Evolutionary conservation across 1,140 invertebrate genomes (phyloP), one percentile per base, ranked within the genome.

Genomic region (Nixonia krombeini): DNA sequence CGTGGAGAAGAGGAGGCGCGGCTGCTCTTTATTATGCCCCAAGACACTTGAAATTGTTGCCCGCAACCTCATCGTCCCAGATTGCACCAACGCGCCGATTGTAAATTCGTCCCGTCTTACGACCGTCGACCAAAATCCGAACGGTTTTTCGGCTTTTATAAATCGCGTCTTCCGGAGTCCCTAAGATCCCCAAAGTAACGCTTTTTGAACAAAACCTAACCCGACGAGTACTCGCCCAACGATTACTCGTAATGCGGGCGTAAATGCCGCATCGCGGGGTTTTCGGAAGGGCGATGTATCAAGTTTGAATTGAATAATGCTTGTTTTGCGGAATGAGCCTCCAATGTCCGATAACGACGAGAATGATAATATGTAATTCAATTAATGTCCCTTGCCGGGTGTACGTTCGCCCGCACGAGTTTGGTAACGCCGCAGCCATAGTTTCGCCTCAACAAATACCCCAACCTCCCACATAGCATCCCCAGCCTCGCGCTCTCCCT

Each of bases 281-380:
- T 47, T 45, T 50, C 51, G n/a, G 35, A 16, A 21, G 31, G 13
- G 31, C 40, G 45, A 70, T 66, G 57, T 65, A 59, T 74, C 70
- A 64, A 73, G 70, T 74, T 74, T 63, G 72, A 75, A 75, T 75
- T 74, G 72, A 72, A 75, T 75, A 72, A 75, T 74, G 65, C 57
- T 58, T 50, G 57, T 66, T 65, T 45, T 15, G 52, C 47, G 47
- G 68, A 75, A 75, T 49, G 68, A 56, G 68, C 59, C 64, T 69
- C 56, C 61, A 46, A 70, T 50, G 69, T 31, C 38, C 69, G 59
- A 69, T 74, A 75, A 74, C 69, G 49, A 23, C 33, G 50, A 40
- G 38, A 64, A 74, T 66, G 68, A 68, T 73, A 64, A 74, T 71
- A 71, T 62, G 64, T 68, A 74, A 74, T 73, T 74, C 58, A 64